phyloP scores from a whole-genome alignment of 2,888 invertebrate genomes.

The Halocaridina rubra region DNA sequence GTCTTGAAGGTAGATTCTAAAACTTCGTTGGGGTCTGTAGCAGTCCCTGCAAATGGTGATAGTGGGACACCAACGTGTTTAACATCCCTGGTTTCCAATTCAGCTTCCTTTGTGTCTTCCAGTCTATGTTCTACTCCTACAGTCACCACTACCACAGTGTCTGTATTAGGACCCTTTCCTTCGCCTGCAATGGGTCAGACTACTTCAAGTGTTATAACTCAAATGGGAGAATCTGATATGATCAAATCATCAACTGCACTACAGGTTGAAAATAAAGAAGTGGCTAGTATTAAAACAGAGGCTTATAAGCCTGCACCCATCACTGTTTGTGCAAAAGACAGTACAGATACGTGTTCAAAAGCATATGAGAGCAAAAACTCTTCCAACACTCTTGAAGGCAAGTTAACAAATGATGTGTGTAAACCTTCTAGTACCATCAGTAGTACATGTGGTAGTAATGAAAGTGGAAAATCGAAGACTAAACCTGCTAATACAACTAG shows the following conservation, averaged over 20 bases:
- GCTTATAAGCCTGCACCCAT: conserved; percentile 4
- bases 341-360: conserved; percentile 52
- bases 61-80: not conserved
- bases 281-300: conserved; percentile 3
- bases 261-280: not conserved
- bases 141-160: not conserved
- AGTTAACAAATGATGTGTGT: not conserved
- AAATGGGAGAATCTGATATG: too few relatives aligned
- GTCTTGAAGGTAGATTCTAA: conserved; percentile 31
- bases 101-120: conserved; percentile 30
- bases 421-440: not conserved
- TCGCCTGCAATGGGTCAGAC: not conserved
- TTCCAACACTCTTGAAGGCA: too few relatives aligned
- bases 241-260: too few relatives aligned
- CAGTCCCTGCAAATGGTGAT: conserved; percentile 9
- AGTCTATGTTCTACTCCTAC: not conserved
- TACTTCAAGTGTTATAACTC: too few relatives aligned
- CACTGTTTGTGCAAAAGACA: conserved; percentile 30
- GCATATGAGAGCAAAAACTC: conserved; percentile 24
- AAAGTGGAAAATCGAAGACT: conserved; percentile 10
- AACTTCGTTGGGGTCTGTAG: conserved; percentile 16
- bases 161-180: not conserved
- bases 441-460: not conserved
- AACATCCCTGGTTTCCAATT: not conserved
- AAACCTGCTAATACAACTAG: conserved; percentile 11